Evolutionary conservation across 2,797 vertebrate species (phyloP).

Genomic region (Pipistrellus nathusii): DNA sequence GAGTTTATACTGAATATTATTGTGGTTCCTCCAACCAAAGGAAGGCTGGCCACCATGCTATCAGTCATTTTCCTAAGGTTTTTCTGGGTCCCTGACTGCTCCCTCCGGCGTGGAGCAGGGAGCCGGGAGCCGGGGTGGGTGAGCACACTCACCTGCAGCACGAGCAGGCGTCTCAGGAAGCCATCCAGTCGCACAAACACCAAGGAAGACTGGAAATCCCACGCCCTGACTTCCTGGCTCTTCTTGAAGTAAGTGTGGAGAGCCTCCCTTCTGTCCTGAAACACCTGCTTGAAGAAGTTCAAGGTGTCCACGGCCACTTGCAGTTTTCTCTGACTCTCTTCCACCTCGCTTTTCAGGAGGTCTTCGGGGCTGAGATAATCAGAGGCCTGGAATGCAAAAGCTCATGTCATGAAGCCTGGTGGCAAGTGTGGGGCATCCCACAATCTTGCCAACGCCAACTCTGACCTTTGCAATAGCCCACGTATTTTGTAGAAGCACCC

Average conservation of each 20-base stretch:
- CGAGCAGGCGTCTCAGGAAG: conserved; percentile 90
- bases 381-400: conserved; percentile 87
- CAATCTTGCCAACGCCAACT: background rate
- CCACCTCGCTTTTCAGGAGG: conserved; percentile 93
- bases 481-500: background rate
- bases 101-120: rapidly evolving
- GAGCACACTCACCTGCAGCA: conserved; percentile 88
- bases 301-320: conserved; percentile 88
- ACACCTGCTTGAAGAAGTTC: conserved; percentile 88
- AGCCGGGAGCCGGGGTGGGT: rapidly evolving
- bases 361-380: conserved; percentile 92
- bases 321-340: conserved; percentile 92
- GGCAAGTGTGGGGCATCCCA: too few species aligned
- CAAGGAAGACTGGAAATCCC: conserved; percentile 90
- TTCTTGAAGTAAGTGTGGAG: conserved; percentile 89
- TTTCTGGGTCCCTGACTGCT: background rate
- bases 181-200: conserved; percentile 91
- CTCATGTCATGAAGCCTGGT: background rate
- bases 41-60: background rate
- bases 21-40: background rate
- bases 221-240: conserved; percentile 86
- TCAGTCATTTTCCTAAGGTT: background rate
- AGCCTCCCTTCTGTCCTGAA: conserved; percentile 88
- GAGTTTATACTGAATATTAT: background rate
- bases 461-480: background rate